Base-by-base conservation (phyloP, 2,888 invertebrate genomes). In the Chymomyza caudatula region DNA sequence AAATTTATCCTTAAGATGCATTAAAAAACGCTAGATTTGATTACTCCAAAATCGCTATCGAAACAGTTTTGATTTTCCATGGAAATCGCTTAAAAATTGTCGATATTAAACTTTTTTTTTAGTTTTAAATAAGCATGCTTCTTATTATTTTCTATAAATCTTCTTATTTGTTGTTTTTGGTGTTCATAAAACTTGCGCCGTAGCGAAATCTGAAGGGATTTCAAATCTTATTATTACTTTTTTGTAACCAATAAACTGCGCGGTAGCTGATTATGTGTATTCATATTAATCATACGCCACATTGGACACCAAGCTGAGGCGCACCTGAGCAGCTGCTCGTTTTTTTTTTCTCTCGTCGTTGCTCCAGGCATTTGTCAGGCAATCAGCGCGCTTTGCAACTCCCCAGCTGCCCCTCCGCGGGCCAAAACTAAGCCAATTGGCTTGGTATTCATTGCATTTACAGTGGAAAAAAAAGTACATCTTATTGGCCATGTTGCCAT, bases 251-350 rank as follows among this genome's bases (percentile, higher is more conserved):
- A 37, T 37, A 37, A n/a, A n/a, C n/a, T n/a, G n/a, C n/a, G n/a
- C n/a, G n/a, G 11, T 11, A 37, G 29, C 3, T 37, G 29, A 37
- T 37, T 37, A 37, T 37, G 29, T 37, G 29, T 37, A 37, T 37
- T 37, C 22, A 58, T 67, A 75, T 83, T 76, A 77, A 83, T 83
- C 80, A 83, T 77, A 83, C 78, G 83, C 80, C 69, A 60, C 78
- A 70, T 83, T 79, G 78, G 71, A 60, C 80, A 69, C 11, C 29
- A 1, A 11, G 29, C 29, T 37, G 8, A 37, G 29, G 29, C 29
- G 29, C 29, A 37, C 29, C 29, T 37, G 29, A 11, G 29, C 29
- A 37, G 29, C 29, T 37, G 29, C 29, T 37, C 11, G 11, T 1
- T 11, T 37, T 37, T 37, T 2, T 37, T 37, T 37, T 37, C 29